Evolutionary conservation across 1,140 invertebrate genomes (phyloP).

Genomic region (Drosophila neocordata): DNA sequence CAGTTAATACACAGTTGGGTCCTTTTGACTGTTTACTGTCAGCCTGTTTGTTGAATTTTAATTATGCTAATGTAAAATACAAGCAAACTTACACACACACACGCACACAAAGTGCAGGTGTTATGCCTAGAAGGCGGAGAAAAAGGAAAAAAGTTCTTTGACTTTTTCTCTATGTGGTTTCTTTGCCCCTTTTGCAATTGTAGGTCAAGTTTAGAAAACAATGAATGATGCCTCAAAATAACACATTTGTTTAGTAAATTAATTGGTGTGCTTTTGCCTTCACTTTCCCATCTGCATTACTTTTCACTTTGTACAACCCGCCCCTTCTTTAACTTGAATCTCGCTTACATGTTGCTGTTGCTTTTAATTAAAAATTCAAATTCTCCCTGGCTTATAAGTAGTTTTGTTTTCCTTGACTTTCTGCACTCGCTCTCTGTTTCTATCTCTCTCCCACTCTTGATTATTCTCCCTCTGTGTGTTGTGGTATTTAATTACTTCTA

Average conservation of each 20-base stretch:
- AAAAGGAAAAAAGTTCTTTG: slow-evolving; percentile 39
- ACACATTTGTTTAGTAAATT: slow-evolving; percentile 47
- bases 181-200: neutral
- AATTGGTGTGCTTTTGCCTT: slow-evolving; percentile 38
- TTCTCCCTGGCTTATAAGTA: slow-evolving; percentile 34
- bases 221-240: slow-evolving; percentile 5
- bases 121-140: slow-evolving; percentile 42
- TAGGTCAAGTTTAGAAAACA: slow-evolving; percentile 34
- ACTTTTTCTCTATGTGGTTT: slow-evolving; percentile 25
- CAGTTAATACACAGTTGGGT: slow-evolving; percentile 49
- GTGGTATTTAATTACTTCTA: slow-evolving; percentile 18
- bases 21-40: slow-evolving; percentile 48
- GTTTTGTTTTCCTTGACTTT: slow-evolving; percentile 6
- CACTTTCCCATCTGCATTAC: neutral
- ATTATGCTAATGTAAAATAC: slow-evolving; percentile 77
- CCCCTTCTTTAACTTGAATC: neutral
- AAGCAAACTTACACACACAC: slow-evolving; percentile 30
- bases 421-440: neutral
- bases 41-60: slow-evolving; percentile 66
- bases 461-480: neutral
- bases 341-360: slow-evolving; percentile 31
- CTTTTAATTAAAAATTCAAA: slow-evolving; percentile 60
- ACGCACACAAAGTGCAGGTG: slow-evolving; percentile 29
- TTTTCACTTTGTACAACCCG: neutral
- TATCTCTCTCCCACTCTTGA: neutral